Base-by-base conservation (phyloP, 64 coral and sea anemone species). In the Montipora capricornis region DNA sequence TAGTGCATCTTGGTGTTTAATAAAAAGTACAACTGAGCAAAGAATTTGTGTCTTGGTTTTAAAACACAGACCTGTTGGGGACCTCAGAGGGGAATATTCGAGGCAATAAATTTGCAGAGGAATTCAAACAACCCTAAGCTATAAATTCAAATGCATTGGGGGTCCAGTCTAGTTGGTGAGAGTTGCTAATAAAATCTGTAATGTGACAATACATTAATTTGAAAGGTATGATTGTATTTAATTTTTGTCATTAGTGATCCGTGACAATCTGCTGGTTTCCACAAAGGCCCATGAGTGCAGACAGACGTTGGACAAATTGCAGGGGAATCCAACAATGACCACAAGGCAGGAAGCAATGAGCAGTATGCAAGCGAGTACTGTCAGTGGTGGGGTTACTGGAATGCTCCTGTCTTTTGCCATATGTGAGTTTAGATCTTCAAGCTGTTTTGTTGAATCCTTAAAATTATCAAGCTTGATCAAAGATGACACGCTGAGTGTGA, bases 301-400 rank as follows among this genome's bases (percentile, higher is more conserved):
- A 59, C 37, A 26, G 58, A 46, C n/a, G 49, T 20, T 81, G 13
- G 87, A 82, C 45, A 20, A 88, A 12, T 9, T 78, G 69, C 49
- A 17, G 71, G 73, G 62, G 67, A 84, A 74, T 16, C 51, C 20
- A 74, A 81, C 13, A 7, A 12, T 79, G 52, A 87, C 22, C 71
- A 53, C 82, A 64, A 44, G 60, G 79, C 49, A 49, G 87, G 74
- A 73, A 66, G 83, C 47, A 20, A 80, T 79, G 78, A 91, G 48
- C 44, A 84, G 82, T 50, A 97, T 84, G 69, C 90, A 90, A 84
- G 96, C 96, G 9, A 97, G 96, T 80, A 84, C 93, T 8, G 66
- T 92, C 9, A 90, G 92, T 57, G 96, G 96, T 58, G 96, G 89
- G 17, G 62, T 49, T 46, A 88, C 89, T 12, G 96, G 96, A 5